Evolutionary conservation across 2,113 vertebrate species (phyloP).

Genomic region (Coryphaenoides rupestris): DNA sequence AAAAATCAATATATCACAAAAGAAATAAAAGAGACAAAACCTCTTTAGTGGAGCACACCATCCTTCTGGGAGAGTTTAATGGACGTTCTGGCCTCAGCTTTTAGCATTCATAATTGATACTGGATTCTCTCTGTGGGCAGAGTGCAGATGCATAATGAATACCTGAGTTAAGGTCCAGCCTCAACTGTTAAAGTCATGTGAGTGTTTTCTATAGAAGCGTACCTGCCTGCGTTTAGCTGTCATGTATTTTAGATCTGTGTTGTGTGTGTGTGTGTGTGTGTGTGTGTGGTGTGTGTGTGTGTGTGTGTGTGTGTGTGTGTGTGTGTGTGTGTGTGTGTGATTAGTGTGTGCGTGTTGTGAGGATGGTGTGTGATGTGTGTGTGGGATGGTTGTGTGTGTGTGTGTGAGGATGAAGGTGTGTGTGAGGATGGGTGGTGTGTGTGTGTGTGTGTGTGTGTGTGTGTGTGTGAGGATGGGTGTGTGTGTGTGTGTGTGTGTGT

Average conservation of each 20-base stretch:
- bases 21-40: constrained; percentile 18
- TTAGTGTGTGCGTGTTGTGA: no score
- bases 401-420: no score
- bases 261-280: no score
- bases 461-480: no score
- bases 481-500: no score
- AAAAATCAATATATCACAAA: no score
- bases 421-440: no score
- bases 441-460: no score
- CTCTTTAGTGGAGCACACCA: constrained; percentile 51
- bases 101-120: constrained; percentile 80
- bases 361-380: no score
- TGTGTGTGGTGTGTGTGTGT: no score
- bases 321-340: not conserved
- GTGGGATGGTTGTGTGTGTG: no score
- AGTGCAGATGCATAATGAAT: constrained; percentile 79
- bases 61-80: constrained; percentile 69
- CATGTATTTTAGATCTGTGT: constrained; percentile 21
- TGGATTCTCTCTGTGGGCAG: constrained; percentile 68
- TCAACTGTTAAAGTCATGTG: constrained; percentile 63
- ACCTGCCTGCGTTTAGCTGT: constrained; percentile 35
- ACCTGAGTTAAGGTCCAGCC: constrained; percentile 68
- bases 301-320: no score
- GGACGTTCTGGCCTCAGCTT: constrained; percentile 76
- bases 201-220: constrained; percentile 58